phyloP scores from a whole-genome alignment of 2,888 invertebrate species.

The Rhagonycha lutea region DNA sequence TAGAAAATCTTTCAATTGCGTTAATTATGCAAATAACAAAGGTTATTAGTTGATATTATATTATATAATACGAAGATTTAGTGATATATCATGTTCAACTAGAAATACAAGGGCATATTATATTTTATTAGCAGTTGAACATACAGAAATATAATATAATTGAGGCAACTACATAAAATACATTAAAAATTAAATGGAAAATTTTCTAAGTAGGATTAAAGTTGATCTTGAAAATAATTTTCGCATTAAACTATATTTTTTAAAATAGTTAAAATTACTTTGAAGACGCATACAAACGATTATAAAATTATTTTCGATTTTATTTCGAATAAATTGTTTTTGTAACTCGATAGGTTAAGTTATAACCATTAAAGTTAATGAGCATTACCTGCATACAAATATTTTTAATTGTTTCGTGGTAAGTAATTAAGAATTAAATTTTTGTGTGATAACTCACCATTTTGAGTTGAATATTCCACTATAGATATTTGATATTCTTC shows the following conservation, averaged over 20 bases:
- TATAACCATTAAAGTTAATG: background rate
- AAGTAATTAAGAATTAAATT: background rate
- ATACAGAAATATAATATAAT: background rate
- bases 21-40: background rate
- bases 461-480: slow-evolving; percentile 18
- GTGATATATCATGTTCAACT: background rate
- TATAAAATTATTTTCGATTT: background rate
- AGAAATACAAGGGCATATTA: background rate
- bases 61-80: background rate
- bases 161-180: background rate
- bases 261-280: background rate
- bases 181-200: too few species aligned
- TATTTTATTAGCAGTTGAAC: background rate
- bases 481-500: slow-evolving; percentile 10
- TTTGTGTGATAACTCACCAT: slow-evolving; percentile 7
- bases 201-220: background rate
- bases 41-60: background rate
- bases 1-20: background rate
- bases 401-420: background rate
- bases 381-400: background rate
- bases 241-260: background rate
- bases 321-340: background rate
- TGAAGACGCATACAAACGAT: background rate
- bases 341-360: background rate
- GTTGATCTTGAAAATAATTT: too few species aligned